Evolutionary conservation across 2,797 vertebrate species (phyloP).

Genomic region (Helostoma temminkii): DNA sequence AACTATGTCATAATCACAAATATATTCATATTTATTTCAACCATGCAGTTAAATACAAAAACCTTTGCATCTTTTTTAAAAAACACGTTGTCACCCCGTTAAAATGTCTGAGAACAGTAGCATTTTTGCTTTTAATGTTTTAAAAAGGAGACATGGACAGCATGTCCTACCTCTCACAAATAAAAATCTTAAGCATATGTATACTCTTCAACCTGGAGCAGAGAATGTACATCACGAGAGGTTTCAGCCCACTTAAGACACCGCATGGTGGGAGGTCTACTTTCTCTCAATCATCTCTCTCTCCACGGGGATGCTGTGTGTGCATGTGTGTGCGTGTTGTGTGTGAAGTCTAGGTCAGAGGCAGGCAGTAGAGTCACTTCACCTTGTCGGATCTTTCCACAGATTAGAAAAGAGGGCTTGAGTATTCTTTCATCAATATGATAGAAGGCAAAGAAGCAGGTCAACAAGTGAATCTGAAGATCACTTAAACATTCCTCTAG

Average conservation of each 20-base stretch:
- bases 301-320: conserved; percentile 33
- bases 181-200: conserved; percentile 44
- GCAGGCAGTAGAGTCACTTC: conserved; percentile 53
- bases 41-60: no score
- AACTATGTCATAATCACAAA: no score
- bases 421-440: conserved; percentile 27
- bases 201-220: conserved; percentile 54
- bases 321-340: conserved; percentile 19
- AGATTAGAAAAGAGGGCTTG: conserved; percentile 41
- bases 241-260: conserved; percentile 66
- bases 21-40: no score
- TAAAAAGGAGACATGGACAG: conserved; percentile 16
- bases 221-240: conserved; percentile 61
- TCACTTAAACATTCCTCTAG: background rate
- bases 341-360: conserved; percentile 54
- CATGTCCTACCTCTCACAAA: conserved; percentile 31
- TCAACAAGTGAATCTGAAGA: conserved; percentile 6
- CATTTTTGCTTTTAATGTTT: conserved; percentile 8
- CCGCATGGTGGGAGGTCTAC: conserved; percentile 65
- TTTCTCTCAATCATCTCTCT: conserved; percentile 66
- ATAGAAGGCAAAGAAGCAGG: conserved; percentile 15
- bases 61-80: background rate
- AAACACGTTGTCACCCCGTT: background rate
- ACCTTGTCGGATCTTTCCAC: conserved; percentile 48
- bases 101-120: background rate